A percentile compares a stretch with the other conserved stretches of the same genome.
These are phyloP conservation scores for Acronicta alni DNA, from an alignment of 2,888 invertebrate species.

Conservation along the genomic window DNA sequence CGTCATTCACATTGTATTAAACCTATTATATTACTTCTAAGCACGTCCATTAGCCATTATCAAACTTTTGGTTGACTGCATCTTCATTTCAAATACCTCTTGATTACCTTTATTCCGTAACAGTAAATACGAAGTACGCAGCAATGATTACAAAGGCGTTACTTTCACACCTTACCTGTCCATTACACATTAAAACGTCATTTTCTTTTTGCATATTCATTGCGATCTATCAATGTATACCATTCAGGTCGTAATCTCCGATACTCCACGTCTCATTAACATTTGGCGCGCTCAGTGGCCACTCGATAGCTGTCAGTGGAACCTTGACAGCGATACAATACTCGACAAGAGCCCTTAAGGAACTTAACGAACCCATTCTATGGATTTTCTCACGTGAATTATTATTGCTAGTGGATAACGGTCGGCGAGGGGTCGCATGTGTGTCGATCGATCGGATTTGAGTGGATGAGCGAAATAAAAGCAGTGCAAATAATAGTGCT, in stretches of 20 bases:
- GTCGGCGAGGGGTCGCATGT: slow-evolving; percentile 48
- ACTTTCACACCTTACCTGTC: slow-evolving; percentile 42
- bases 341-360: slow-evolving; percentile 76
- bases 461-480: slow-evolving; percentile 36
- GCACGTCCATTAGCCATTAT: slow-evolving; percentile 4
- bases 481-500: slow-evolving; percentile 1
- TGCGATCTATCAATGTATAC: slow-evolving; percentile 57
- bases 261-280: slow-evolving; percentile 61
- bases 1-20: slow-evolving; percentile 6
- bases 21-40: neutral
- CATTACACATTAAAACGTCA: slow-evolving; percentile 45
- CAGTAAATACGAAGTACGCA: slow-evolving; percentile 6
- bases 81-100: slow-evolving; percentile 7
- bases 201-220: slow-evolving; percentile 59
- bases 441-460: slow-evolving; percentile 46
- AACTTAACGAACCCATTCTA: slow-evolving; percentile 88
- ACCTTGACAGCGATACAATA: slow-evolving; percentile 80
- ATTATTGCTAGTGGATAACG: slow-evolving; percentile 61
- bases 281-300: slow-evolving; percentile 68
- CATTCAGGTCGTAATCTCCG: slow-evolving; percentile 46
- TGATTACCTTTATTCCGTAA: slow-evolving; percentile 1
- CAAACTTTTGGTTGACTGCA: neutral
- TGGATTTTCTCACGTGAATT: slow-evolving; percentile 86
- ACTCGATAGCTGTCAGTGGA: slow-evolving; percentile 73
- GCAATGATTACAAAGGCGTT: slow-evolving; percentile 19